These are phyloP conservation scores for Todiramphus chloris DNA, from an alignment of 2,113 vertebrate genomes.

Conservation along the genomic window DNA sequence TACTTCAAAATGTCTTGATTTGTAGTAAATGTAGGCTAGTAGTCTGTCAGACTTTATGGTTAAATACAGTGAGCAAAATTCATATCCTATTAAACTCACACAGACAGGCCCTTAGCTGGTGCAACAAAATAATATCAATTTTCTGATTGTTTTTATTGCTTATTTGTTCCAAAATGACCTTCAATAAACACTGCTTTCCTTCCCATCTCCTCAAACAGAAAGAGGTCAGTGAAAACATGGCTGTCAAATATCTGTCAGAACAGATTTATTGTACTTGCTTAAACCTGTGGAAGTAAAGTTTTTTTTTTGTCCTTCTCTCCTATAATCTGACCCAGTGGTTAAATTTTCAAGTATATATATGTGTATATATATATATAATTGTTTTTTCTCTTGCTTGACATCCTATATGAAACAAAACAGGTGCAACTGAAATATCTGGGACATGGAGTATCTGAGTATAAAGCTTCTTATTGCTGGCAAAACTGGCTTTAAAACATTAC, in stretches of 20 bases:
- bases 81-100: background rate
- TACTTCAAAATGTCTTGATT: background rate
- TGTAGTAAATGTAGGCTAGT: background rate
- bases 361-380: background rate
- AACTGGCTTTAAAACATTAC: conserved; percentile 6
- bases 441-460: background rate
- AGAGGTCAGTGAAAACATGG: conserved; percentile 51
- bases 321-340: conserved; percentile 56
- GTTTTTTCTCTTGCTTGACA: conserved; percentile 46
- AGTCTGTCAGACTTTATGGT: background rate
- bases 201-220: conserved; percentile 20
- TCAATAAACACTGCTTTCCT: conserved; percentile 39
- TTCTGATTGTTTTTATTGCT: conserved; percentile 52
- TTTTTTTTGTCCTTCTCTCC: background rate
- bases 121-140: background rate
- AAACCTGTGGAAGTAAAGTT: conserved; percentile 28
- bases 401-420: conserved; percentile 29
- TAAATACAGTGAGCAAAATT: conserved; percentile 8
- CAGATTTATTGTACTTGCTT: conserved; percentile 58
- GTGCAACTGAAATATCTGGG: conserved; percentile 26
- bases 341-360: background rate
- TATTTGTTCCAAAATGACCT: conserved; percentile 40
- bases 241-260: conserved; percentile 67
- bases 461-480: background rate
- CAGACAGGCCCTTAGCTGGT: background rate